phyloP scores from a whole-genome alignment of 1,140 invertebrate species.

The Cydia amplana region DNA sequence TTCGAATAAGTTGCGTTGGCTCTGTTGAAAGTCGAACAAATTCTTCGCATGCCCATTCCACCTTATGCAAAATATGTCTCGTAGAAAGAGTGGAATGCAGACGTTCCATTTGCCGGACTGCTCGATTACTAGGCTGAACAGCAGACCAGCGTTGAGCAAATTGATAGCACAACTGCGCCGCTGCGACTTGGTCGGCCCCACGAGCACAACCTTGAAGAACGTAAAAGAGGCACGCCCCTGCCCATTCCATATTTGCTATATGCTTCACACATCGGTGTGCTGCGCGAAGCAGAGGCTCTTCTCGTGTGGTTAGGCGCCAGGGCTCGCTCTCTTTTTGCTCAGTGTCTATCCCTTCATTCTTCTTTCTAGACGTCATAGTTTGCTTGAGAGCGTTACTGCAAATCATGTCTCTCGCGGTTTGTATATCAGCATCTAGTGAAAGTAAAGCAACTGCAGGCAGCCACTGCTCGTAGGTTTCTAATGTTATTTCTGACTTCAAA shows the following conservation, averaged over 20 bases:
- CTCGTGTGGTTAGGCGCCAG: conserved; percentile 64
- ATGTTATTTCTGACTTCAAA: conserved; percentile 76
- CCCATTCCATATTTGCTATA: conserved; percentile 79
- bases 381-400: conserved; percentile 77
- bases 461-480: conserved; percentile 76
- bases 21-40: conserved; percentile 77
- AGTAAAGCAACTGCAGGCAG: conserved; percentile 69
- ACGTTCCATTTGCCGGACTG: conserved; percentile 77
- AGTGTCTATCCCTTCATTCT: conserved; percentile 48
- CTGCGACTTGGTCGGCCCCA: conserved; percentile 82
- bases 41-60: conserved; percentile 80
- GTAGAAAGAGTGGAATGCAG: conserved; percentile 80
- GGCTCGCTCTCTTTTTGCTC: conserved; percentile 59
- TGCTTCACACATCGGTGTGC: conserved; percentile 74
- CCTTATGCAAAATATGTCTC: conserved; percentile 79
- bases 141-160: conserved; percentile 78
- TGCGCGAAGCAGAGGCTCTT: conserved; percentile 68
- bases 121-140: conserved; percentile 72
- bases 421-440: conserved; percentile 65
- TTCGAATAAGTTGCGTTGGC: conserved; percentile 78
- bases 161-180: conserved; percentile 81
- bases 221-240: conserved; percentile 76
- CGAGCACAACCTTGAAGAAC: conserved; percentile 73
- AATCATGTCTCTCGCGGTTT: conserved; percentile 76
- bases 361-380: conserved; percentile 73